phyloP scores from a whole-genome alignment of 2,888 invertebrate genomes.

The Acheta domesticus region DNA sequence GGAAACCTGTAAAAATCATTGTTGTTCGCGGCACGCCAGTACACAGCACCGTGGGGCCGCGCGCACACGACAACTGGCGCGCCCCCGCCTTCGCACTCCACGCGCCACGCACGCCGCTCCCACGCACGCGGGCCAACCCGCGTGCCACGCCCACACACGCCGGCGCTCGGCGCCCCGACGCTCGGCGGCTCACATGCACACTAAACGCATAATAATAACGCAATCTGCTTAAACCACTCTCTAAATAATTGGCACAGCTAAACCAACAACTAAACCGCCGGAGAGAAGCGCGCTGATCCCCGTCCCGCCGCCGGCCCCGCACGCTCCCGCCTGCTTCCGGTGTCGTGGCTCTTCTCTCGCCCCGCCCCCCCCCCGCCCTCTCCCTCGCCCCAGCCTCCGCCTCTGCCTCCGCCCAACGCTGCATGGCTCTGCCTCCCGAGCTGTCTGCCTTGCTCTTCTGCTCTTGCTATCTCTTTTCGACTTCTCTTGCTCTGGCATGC shows the following conservation, averaged over 20 bases:
- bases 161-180: no score
- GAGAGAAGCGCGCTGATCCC: neutral
- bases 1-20: no score
- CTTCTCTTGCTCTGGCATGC: neutral
- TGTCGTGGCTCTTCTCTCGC: neutral
- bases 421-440: conserved; percentile 22
- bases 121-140: no score
- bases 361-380: neutral
- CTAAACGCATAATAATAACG: neutral
- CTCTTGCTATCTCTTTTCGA: neutral
- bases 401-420: no score
- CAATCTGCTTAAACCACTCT: neutral
- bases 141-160: no score
- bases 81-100: no score
- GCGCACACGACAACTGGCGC: no score
- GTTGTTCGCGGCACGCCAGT: no score
- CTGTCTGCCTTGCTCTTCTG: neutral
- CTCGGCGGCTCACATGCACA: no score
- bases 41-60: no score
- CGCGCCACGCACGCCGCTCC: no score
- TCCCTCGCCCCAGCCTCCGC: neutral
- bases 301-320: neutral
- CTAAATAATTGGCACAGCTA: conserved; percentile 26
- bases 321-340: neutral
- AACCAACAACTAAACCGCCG: neutral